These are phyloP conservation scores for Aplocera efformata DNA, from an alignment of 2,888 invertebrate genomes.

Conservation along the genomic window DNA sequence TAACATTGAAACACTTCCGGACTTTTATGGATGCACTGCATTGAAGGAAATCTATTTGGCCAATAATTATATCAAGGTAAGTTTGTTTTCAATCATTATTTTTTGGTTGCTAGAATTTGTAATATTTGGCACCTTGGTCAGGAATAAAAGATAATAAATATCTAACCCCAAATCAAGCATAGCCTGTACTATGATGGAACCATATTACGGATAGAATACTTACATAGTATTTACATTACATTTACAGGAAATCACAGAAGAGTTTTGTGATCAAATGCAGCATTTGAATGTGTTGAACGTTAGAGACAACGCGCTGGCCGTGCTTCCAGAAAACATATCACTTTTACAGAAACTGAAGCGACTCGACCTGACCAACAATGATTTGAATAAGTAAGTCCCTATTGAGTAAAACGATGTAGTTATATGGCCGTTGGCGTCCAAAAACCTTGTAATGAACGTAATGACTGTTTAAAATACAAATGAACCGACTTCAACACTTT, in stretches of 20 bases:
- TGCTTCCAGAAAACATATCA: slow-evolving; percentile 89
- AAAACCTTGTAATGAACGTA: too few species aligned
- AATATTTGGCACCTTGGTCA: too few species aligned
- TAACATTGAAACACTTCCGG: slow-evolving; percentile 87
- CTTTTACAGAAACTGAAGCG: slow-evolving; percentile 87
- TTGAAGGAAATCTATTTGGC: slow-evolving; percentile 91
- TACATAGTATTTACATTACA: too few species aligned
- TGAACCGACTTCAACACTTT: too few species aligned
- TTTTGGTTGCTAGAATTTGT: too few species aligned
- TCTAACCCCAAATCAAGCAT: too few species aligned
- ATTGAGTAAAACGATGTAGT: too few species aligned
- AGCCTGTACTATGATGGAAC: too few species aligned
- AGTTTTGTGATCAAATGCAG: slow-evolving; percentile 86
- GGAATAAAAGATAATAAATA: too few species aligned
- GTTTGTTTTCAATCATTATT: background rate
- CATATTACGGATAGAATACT: too few species aligned
- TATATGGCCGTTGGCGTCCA: too few species aligned
- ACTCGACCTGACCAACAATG: slow-evolving; percentile 92
- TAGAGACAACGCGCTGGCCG: slow-evolving; percentile 88
- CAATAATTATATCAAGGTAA: slow-evolving; percentile 88
- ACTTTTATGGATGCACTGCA: slow-evolving; percentile 86
- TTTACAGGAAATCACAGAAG: slow-evolving; percentile 84
- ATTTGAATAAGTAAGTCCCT: slow-evolving; percentile 72
- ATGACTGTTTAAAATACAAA: too few species aligned
- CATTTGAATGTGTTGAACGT: slow-evolving; percentile 88